Evolutionary conservation across 2,113 vertebrate species (phyloP), one percentile per base, ranked within the genome.

Genomic region (Alligator sinensis): DNA sequence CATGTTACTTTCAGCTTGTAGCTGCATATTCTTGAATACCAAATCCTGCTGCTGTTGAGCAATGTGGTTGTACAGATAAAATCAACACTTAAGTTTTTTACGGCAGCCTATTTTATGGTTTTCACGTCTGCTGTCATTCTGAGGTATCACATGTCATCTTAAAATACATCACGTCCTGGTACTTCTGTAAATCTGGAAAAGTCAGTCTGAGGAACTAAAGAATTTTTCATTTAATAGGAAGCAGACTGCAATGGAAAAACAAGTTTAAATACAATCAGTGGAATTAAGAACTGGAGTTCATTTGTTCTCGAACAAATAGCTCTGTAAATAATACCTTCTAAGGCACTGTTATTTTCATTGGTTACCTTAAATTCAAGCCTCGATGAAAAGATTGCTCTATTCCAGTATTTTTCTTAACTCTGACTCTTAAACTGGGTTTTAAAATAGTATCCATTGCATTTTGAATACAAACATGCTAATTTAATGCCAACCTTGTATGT

Each of bases 171-270:
- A 0, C 92, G 77, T 89, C 86, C 11, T 87, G 79, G 78, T 82
- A 83, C 85, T 81, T 24, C 84, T 85, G 2, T 79, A 95, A 95
- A 96, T 96, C 84, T 86, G 91, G 59, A 84, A 64, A 91, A 91
- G 94, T 96, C 92, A 78, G 86, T 88, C 93, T 64, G 95, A 87
- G 61, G 95, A 94, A 91, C 84, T 77, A 92, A 83, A 84, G 88
- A 83, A 89, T 91, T 94, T 80, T 77, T 94, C 60, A 18, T 91
- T 78, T 94, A 88, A 93, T 83, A 55, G 86, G 88, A 94, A 92
- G 95, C 88, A 78, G 79, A 90, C 90, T 96, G 91, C 72, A 92
- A 0, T 76, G 90, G 92, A 81, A 80, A 82, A 88, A 78, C 77
- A 87, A 88, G 74, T 63, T 82, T 64, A 38, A 88, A 80, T 58